phyloP scores from a whole-genome alignment of 2,797 vertebrate genomes.

The Botia almorhae region DNA sequence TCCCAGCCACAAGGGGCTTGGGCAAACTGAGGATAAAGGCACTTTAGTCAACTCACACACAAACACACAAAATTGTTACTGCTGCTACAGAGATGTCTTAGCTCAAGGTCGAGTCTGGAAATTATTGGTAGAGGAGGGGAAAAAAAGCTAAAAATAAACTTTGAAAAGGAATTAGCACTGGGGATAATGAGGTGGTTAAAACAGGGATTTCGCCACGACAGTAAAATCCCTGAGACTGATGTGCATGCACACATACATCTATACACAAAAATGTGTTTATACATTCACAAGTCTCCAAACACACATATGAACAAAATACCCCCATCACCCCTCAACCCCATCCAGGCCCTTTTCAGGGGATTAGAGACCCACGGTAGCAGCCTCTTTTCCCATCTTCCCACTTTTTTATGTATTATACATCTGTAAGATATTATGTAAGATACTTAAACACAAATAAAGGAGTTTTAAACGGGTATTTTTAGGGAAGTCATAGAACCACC shows the following conservation, averaged over 20 bases:
- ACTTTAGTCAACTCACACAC: conserved; percentile 64
- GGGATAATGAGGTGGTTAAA: conserved; percentile 72
- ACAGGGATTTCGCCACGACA: conserved; percentile 18
- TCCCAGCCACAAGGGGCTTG: conserved; percentile 72
- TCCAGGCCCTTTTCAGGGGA: conserved; percentile 15
- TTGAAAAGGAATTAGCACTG: conserved; percentile 76
- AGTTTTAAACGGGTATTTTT: no score
- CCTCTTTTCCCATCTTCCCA: no score
- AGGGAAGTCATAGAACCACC: no score
- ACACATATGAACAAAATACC: not conserved
- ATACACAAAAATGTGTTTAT: conserved; percentile 4
- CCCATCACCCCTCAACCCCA: conserved; percentile 12
- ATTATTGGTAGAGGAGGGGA: conserved; percentile 44
- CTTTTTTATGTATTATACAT: no score
- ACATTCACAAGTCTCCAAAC: not conserved
- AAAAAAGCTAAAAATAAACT: conserved; percentile 48
- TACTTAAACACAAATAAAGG: no score
- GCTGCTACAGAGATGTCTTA: conserved; percentile 67
- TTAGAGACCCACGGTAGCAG: not conserved
- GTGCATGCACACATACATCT: not conserved
- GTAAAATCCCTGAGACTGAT: conserved; percentile 50
- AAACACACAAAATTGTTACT: conserved; percentile 78
- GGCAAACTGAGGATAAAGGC: conserved; percentile 61
- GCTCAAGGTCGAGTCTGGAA: conserved; percentile 82
- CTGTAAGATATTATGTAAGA: no score